phyloP scores from a whole-genome alignment of 2,797 vertebrate species.

The Sternarchorhynchus goeldii region DNA sequence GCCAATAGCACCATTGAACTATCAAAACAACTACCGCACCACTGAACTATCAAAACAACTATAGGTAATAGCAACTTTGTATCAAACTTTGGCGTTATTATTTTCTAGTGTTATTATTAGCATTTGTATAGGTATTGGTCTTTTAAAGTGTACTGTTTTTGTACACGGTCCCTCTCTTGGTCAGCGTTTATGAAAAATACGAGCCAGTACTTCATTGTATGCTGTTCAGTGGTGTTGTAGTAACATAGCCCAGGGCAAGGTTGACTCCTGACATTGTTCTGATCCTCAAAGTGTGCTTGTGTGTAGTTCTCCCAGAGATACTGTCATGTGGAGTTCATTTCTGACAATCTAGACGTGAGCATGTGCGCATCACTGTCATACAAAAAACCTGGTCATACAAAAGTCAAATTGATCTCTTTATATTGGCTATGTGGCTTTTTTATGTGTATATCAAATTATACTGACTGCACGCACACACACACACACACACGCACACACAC shows the following conservation, averaged over 20 bases:
- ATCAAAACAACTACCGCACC: no score
- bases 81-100: no score
- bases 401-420: background rate
- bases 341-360: slow-evolving; percentile 17
- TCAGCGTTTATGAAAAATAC: background rate
- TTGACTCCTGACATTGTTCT: slow-evolving; percentile 45
- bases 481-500: slow-evolving; percentile 19
- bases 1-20: no score
- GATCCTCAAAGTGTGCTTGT: slow-evolving; percentile 14
- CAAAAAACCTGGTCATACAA: background rate
- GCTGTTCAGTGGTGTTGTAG: slow-evolving; percentile 34
- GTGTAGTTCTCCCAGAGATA: slow-evolving; percentile 37
- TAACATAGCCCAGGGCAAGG: slow-evolving; percentile 41
- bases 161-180: background rate
- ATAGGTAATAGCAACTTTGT: no score
- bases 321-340: slow-evolving; percentile 40
- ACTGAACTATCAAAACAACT: no score
- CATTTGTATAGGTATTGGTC: no score
- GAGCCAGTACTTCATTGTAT: slow-evolving; percentile 20
- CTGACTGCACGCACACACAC: background rate
- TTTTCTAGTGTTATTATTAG: no score
- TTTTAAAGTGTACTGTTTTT: background rate
- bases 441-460: background rate
- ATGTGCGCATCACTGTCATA: background rate
- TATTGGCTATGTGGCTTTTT: background rate